Evolutionary conservation across 2,888 invertebrate genomes (phyloP).

Genomic region (Eilema caniola): DNA sequence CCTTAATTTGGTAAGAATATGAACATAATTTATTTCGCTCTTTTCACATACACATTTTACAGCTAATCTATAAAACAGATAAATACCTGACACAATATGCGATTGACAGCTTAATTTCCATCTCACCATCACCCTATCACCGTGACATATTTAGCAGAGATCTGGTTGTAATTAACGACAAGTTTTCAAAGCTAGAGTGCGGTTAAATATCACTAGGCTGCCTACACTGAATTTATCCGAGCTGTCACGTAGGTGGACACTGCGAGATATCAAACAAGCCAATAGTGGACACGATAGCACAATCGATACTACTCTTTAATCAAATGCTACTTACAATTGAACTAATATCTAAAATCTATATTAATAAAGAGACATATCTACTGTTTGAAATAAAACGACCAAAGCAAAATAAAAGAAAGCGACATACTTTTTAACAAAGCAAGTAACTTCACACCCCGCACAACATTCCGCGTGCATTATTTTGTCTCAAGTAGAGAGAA

Average conservation of each 20-base stretch:
- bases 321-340: slow-evolving; percentile 57
- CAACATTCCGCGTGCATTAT: neutral
- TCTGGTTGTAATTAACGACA: slow-evolving; percentile 48
- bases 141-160: slow-evolving; percentile 30
- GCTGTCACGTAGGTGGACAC: slow-evolving; percentile 69
- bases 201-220: slow-evolving; percentile 52
- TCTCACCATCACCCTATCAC: slow-evolving; percentile 35
- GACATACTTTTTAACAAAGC: slow-evolving; percentile 2
- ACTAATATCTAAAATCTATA: slow-evolving; percentile 48
- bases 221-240: slow-evolving; percentile 54
- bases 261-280: slow-evolving; percentile 65
- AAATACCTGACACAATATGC: neutral
- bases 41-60: neutral
- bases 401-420: neutral
- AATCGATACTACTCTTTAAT: slow-evolving; percentile 50
- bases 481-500: slow-evolving; percentile 26
- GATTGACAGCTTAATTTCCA: slow-evolving; percentile 33
- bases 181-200: slow-evolving; percentile 44
- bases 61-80: neutral
- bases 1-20: neutral
- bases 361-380: neutral
- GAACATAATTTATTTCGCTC: neutral
- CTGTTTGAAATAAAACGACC: neutral
- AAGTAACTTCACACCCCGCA: neutral
- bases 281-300: slow-evolving; percentile 61